phyloP scores from a whole-genome alignment of 2,888 invertebrate genomes.

The Caenorhabditis drosophilae region DNA sequence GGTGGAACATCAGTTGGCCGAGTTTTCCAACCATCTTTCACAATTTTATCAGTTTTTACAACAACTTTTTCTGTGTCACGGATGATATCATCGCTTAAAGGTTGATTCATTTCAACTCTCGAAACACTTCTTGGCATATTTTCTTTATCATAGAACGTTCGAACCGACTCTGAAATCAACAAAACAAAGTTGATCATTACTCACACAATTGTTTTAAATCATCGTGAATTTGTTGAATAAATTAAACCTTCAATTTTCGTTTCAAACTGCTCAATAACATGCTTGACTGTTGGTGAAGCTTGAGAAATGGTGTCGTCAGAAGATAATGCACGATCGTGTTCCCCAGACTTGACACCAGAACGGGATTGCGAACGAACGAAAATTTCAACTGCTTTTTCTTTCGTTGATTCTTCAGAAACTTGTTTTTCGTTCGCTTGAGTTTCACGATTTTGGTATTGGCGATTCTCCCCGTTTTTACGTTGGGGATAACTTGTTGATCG shows the following conservation, averaged over 20 bases:
- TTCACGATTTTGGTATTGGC: conserved; percentile 4
- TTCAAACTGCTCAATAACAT: conserved; percentile 40
- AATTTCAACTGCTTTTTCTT: conserved; percentile 7
- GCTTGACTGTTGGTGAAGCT: conserved; percentile 33
- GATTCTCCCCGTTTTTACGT: conserved; percentile 5
- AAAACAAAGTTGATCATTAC: neutral
- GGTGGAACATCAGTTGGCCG: conserved; percentile 3
- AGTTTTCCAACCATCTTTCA: neutral
- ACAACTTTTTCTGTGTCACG: neutral
- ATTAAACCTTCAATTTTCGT: conserved; percentile 23
- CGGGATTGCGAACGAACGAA: conserved; percentile 2
- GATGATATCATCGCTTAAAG: neutral
- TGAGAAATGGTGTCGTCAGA: conserved; percentile 17
- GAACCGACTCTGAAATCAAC: conserved; percentile 3
- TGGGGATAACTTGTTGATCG: conserved; percentile 2
- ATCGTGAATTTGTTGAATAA: no score
- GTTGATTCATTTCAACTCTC: conserved; percentile 32
- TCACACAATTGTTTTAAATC: neutral
- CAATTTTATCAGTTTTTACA: neutral
- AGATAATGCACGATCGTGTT: conserved; percentile 4
- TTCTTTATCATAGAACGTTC: neutral
- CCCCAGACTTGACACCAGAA: conserved; percentile 3
- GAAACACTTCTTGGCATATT: conserved; percentile 15
- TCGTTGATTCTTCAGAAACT: neutral
- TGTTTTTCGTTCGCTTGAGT: neutral